Evolutionary conservation across 2,888 invertebrate genomes (phyloP), one percentile per base, ranked within the genome.

Genomic region (Rhingia campestris): DNA sequence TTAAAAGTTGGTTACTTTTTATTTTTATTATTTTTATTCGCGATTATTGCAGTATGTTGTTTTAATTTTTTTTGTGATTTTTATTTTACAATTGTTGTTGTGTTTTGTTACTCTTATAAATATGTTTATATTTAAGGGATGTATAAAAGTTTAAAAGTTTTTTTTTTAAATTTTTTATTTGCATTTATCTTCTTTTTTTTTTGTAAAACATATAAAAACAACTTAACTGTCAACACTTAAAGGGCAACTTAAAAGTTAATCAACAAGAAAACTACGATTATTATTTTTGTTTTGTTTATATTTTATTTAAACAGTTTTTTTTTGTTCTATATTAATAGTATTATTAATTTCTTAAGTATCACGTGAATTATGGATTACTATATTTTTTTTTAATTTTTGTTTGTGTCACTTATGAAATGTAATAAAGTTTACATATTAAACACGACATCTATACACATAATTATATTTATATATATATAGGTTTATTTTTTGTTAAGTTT

Each of bases 181-280:
- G 43, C 64, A 47, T 77, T 66, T 63, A 33, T 63, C 41, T 59
- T 45, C 41, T 49, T 67, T 47, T 53, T 67, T 77, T 64, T 69
- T 47, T 80, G 69, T 84, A 80, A 75, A 84, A 80, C 70, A 84
- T 84, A 84, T 84, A 84, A 84, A 84, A 75, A 75, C 84, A 84
- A 84, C 84, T 75, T 64, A 84, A 84, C 43, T 74, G 61, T 80
- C 75, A 84, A 84, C 84, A 84, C 66, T 84, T 84, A 84, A 84
- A 84, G 84, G 84, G 70, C 80, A 84, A 84, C 70, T 14, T 80
- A 84, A 70, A 75, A 32, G 58, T 69, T 70, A 75, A 84, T 80
- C 58, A 86, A 82, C 86, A 86, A 75, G 86, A 86, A 69, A 73
- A 80, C 79, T 79, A 74, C 79, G 41, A 47, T 63, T 64, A 70